Conservation (phyloP, 2,888 invertebrate genomes). For the Ophioninae sp. region DNA sequence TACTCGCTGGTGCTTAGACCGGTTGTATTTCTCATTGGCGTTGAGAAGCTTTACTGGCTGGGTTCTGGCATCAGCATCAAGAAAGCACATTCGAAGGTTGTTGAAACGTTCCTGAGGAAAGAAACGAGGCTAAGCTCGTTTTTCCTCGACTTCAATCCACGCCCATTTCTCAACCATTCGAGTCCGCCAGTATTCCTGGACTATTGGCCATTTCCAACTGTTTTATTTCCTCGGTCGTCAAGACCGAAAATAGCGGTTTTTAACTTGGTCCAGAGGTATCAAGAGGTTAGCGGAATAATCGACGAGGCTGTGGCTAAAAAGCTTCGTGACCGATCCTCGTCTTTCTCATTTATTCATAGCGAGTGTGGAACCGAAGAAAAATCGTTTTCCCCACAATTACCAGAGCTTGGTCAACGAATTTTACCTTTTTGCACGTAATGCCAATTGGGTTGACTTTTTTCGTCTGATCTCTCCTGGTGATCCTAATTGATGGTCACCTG, state of each 20-base stretch:
- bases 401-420: background rate
- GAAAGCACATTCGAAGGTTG: slow-evolving; percentile 33
- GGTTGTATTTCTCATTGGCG: slow-evolving; percentile 31
- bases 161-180: slow-evolving; percentile 11
- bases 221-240: slow-evolving; percentile 13
- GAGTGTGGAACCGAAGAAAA: slow-evolving; percentile 7
- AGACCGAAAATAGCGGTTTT: slow-evolving; percentile 17
- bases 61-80: slow-evolving; percentile 31
- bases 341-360: too few species aligned
- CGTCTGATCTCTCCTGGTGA: too few species aligned
- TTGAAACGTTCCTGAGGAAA: slow-evolving; percentile 42
- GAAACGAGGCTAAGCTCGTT: slow-evolving; percentile 32
- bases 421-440: background rate
- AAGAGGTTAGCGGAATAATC: slow-evolving; percentile 36
- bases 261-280: background rate
- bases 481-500: too few species aligned
- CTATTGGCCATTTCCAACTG: background rate
- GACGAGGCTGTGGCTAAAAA: slow-evolving; percentile 31
- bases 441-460: too few species aligned
- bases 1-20: slow-evolving; percentile 55
- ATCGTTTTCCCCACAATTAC: slow-evolving; percentile 15
- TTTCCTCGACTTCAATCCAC: slow-evolving; percentile 25
- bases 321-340: background rate
- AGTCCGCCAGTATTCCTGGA: background rate
- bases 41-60: background rate